These are phyloP conservation scores for Oligia strigilis DNA, from an alignment of 2,888 invertebrate genomes.

Conservation along the genomic window DNA sequence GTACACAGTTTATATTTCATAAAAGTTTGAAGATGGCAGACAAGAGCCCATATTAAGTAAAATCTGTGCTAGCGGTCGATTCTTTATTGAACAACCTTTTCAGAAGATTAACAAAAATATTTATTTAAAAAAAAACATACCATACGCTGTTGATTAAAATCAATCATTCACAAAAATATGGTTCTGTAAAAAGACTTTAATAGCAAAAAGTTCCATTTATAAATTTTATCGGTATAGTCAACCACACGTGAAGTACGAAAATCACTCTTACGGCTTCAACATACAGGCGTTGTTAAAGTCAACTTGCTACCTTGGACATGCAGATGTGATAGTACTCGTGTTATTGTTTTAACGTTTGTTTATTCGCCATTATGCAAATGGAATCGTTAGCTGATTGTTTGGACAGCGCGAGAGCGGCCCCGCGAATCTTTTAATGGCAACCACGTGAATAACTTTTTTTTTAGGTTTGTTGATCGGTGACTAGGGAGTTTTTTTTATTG, in stretches of 20 bases:
- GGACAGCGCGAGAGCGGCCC: slow-evolving; percentile 18
- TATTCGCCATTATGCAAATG: slow-evolving; percentile 56
- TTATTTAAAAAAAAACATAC: neutral
- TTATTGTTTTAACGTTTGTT: slow-evolving; percentile 50
- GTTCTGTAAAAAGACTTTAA: slow-evolving; percentile 18
- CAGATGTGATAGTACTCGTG: neutral
- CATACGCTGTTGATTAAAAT: slow-evolving; percentile 28
- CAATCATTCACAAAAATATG: slow-evolving; percentile 22
- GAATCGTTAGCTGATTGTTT: slow-evolving; percentile 53
- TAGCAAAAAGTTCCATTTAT: neutral
- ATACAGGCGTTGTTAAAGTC: neutral
- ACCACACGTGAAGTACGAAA: neutral
- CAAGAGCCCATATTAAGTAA: no score
- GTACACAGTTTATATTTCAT: no score
- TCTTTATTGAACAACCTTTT: neutral
- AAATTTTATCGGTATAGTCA: slow-evolving; percentile 11
- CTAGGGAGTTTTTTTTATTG: slow-evolving; percentile 5
- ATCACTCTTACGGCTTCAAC: neutral
- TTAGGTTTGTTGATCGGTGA: slow-evolving; percentile 14
- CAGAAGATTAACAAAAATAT: neutral
- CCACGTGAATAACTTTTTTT: slow-evolving; percentile 30
- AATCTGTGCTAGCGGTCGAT: no score
- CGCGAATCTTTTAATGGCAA: slow-evolving; percentile 39
- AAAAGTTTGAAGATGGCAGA: no score
- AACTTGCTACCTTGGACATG: neutral